Evolutionary conservation across 2,113 vertebrate genomes (phyloP), one percentile per base, ranked within the genome.

Genomic region (Oplegnathus fasciatus): DNA sequence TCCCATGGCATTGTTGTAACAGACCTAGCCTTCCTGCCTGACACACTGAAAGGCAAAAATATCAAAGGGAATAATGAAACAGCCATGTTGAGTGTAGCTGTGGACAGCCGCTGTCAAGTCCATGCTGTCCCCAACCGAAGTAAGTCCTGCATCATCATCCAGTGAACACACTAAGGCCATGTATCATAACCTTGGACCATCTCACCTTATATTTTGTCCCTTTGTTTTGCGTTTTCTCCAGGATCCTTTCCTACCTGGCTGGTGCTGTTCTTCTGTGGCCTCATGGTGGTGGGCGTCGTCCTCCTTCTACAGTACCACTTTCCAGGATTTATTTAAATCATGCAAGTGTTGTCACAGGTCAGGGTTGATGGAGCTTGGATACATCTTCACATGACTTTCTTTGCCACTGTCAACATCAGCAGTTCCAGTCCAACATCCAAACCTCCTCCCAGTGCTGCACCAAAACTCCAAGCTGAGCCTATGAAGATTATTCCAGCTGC

Each of bases 1-100:
- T 96, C 97, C 0, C 98, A 99, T 0, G 97, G 97, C 86, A 99
- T 99, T 0, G 98, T 99, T 57, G 98, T 99, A 91, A 99, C 98
- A 0, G 98, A 98, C 2, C 76, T 99, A 86, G 96, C 97, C 65
- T 99, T 99, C 26, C 87, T 99, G 37, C 98, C 98, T 0, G 96
- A 97, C 83, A 89, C 92, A 1, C 70, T 77, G 22, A 90, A 94
- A 0, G 95, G 96, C 75, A 95, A 90, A 80, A 92, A 95, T 58
- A 86, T 98, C 54, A 95, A 95, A 71, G 97, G 96, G 0, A 91
- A 92, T 68, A 96, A 97, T 0, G 98, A 99, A 93, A 95, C 96
- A 0, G 98, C 96, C 37, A 93, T 99, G 94, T 93, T 99, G 73
- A 99, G 97, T 32, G 98, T 99, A 15, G 98, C 97, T 0, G 98